Conservation (phyloP, 2,797 vertebrate species). For the Squalus acanthias region DNA sequence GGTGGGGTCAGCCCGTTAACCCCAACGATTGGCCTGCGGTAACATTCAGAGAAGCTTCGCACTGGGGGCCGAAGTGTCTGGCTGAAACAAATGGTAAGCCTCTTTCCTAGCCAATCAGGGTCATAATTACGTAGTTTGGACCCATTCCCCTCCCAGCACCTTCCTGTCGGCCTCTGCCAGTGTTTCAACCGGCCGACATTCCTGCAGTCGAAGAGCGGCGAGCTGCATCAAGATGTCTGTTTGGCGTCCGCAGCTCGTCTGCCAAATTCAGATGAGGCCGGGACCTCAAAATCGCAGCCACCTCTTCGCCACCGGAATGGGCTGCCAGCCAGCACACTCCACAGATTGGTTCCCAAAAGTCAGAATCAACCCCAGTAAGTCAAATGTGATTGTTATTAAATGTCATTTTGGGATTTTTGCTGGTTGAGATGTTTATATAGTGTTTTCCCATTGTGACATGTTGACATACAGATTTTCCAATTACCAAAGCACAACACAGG, state of each 20-base stretch:
- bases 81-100: too few relatives aligned
- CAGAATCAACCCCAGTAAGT: background rate
- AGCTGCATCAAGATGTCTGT: background rate
- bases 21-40: too few relatives aligned
- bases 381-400: background rate
- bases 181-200: background rate
- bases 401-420: background rate
- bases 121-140: too few relatives aligned
- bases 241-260: background rate
- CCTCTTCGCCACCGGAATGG: background rate
- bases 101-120: too few relatives aligned
- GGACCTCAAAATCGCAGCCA: background rate
- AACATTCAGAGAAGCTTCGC: too few relatives aligned
- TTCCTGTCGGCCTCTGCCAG: background rate
- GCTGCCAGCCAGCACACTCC: background rate
- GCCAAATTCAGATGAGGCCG: background rate
- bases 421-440: background rate
- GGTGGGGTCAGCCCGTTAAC: too few relatives aligned
- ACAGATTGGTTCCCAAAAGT: background rate
- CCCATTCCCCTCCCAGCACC: background rate
- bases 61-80: too few relatives aligned
- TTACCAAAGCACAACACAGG: background rate
- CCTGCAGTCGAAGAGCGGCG: background rate
- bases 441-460: background rate
- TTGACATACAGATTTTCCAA: background rate